These are phyloP conservation scores for Stenurella melanura DNA, from an alignment of 2,888 invertebrate species.

Conservation along the genomic window DNA sequence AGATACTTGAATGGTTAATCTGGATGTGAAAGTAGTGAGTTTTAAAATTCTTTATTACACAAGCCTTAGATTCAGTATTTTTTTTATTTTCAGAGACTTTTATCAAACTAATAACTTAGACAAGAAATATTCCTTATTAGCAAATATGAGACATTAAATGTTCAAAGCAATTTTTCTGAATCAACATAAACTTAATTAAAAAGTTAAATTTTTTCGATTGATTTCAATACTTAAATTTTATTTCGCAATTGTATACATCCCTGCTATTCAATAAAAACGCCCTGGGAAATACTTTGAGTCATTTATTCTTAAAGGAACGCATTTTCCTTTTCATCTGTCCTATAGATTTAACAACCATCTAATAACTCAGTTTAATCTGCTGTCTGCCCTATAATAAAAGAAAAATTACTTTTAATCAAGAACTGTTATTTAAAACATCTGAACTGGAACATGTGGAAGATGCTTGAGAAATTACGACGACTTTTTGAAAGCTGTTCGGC, in stretches of 20 bases:
- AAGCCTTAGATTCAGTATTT: too few relatives aligned
- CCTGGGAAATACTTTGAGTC: not conserved
- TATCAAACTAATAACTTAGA: too few relatives aligned
- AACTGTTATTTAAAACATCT: constrained; percentile 29
- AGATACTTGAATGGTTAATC: too few relatives aligned
- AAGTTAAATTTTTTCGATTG: too few relatives aligned
- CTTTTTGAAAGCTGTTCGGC: not conserved
- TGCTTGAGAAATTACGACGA: constrained; percentile 29
- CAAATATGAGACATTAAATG: too few relatives aligned
- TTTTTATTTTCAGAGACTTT: too few relatives aligned
- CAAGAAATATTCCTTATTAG: too few relatives aligned
- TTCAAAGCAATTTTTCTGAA: too few relatives aligned
- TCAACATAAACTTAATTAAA: too few relatives aligned
- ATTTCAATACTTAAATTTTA: not conserved
- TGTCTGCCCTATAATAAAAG: constrained; percentile 39
- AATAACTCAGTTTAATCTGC: constrained; percentile 49
- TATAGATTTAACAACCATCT: constrained; percentile 15
- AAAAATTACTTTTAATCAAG: constrained; percentile 42
- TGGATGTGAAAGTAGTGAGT: too few relatives aligned
- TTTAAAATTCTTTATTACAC: too few relatives aligned
- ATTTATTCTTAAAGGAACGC: not conserved
- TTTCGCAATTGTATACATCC: not conserved
- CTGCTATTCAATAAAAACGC: not conserved
- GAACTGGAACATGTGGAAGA: constrained; percentile 34
- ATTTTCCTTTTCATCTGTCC: not conserved